Evolutionary conservation across 2,797 vertebrate genomes (phyloP), one percentile per base, ranked within the genome.

Genomic region (Sphenopsis melanotis): DNA sequence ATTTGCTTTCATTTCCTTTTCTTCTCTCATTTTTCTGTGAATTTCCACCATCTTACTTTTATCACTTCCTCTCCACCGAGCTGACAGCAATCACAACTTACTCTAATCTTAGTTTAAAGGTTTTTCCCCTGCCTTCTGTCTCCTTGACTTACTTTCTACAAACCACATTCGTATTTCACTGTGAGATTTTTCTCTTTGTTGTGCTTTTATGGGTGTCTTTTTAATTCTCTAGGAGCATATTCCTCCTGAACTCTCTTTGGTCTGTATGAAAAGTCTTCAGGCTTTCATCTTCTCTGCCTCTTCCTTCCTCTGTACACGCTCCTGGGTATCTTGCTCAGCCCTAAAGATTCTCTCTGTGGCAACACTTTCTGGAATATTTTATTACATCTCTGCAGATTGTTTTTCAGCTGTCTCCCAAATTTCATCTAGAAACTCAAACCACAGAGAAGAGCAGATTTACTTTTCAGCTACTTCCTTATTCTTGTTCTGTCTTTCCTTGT

Each of bases 171-270:
- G 0, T 70, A 70, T 85, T 91, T 89, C 68, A 64, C 41, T 37
- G 77, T 59, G 52, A 92, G 56, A 64, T 92, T 79, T 84, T 93
- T 79, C 37, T 69, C 52, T 92, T 89, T 84, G 39, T 72, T 82
- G 47, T 87, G 66, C 77, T 96, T 90, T 93, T 93, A 47, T 79
- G 50, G 37, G 7, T 91, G 68, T 79, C 75, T 92, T 87, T 92
- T 91, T 93, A 96, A 92, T 92, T 92, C 89, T 92, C 72, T 74
- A 80, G 87, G 76, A 85, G 53, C 46, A 61, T 83, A 68, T 96
- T 92, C 57, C 82, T 89, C 64, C 56, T 78, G 76, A 96, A 75
- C 41, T 87, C 53, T 61, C 81, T 95, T 87, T 92, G 79, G 75
- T 92, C 71, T 83, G 9, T 53, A 77, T 68, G 59, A 92, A 92